A percentile compares a stretch with the other conserved stretches of the same genome.
These are phyloP conservation scores for Melanotaenia boesemani DNA, from an alignment of 2,797 vertebrate genomes.

Conservation along the genomic window DNA sequence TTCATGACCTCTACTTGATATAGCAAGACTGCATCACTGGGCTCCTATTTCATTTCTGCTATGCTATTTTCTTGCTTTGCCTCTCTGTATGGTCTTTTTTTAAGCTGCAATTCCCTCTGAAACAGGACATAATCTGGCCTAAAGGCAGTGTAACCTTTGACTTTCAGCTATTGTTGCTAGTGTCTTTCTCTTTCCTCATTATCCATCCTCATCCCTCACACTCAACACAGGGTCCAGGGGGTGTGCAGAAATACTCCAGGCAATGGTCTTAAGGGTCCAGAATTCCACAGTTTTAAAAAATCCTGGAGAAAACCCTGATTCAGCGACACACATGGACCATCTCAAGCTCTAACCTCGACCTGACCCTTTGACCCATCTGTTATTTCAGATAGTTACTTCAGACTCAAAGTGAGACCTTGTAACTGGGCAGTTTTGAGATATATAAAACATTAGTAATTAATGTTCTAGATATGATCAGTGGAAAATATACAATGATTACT, in stretches of 20 bases:
- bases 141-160: constrained; percentile 36
- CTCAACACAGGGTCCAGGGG: background rate
- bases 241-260: no score
- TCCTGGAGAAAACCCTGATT: no score
- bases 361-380: background rate
- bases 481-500: constrained; percentile 56
- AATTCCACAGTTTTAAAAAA: no score
- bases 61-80: constrained; percentile 29
- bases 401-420: constrained; percentile 20
- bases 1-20: constrained; percentile 72
- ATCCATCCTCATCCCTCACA: constrained; percentile 36
- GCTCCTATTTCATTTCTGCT: constrained; percentile 40
- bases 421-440: constrained; percentile 33
- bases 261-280: no score
- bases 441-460: constrained; percentile 58
- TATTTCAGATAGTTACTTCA: constrained; percentile 32
- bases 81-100: constrained; percentile 15
- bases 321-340: no score
- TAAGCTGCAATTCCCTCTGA: constrained; percentile 5
- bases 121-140: constrained; percentile 9
- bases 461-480: constrained; percentile 55
- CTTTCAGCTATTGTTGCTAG: constrained; percentile 18
- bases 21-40: constrained; percentile 39
- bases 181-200: constrained; percentile 40
- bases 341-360: no score